Percentiles rank a stretch among this genome's conserved stretches.
Evolutionary conservation across 2,888 invertebrate species (phyloP).

Genomic region (Colostygia pectinataria): DNA sequence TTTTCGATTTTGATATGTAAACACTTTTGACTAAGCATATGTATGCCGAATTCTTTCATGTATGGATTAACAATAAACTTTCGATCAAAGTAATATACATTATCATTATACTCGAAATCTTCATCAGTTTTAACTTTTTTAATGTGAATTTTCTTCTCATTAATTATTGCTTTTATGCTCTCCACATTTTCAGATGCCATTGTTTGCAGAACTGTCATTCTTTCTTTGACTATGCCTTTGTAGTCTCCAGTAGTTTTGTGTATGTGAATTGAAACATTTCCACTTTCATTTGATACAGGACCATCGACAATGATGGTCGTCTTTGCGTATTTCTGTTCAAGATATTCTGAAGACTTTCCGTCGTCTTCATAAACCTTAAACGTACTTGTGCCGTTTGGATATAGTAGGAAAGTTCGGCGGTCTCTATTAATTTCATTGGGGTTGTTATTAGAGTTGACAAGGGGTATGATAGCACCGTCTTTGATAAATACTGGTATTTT

Average conservation of each 20-base stretch:
- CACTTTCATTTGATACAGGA: conserved; percentile 48
- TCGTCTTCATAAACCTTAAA: conserved; percentile 73
- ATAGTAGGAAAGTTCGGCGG: conserved; percentile 58
- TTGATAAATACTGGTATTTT: conserved; percentile 70
- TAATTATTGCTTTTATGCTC: conserved; percentile 54
- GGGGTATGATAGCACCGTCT: conserved; percentile 73
- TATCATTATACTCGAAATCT: conserved; percentile 53
- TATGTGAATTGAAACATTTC: conserved; percentile 56
- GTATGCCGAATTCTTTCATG: conserved; percentile 40
- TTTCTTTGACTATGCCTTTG: conserved; percentile 54
- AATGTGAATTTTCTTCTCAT: conserved; percentile 51
- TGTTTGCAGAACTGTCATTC: conserved; percentile 61
- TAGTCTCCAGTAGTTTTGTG: conserved; percentile 60
- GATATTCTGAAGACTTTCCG: conserved; percentile 61
- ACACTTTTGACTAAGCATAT: conserved; percentile 49
- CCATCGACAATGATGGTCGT: conserved; percentile 54
- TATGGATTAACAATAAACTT: conserved; percentile 61
- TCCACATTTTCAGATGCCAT: conserved; percentile 51
- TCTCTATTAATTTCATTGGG: conserved; percentile 60
- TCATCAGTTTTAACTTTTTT: conserved; percentile 47
- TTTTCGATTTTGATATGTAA: conserved; percentile 62
- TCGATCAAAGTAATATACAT: conserved; percentile 57
- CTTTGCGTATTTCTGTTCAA: conserved; percentile 49
- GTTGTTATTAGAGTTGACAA: conserved; percentile 69
- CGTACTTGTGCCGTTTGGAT: conserved; percentile 55